phyloP scores from a whole-genome alignment of 2,113 vertebrate genomes.

The Sceloporus tristichus region DNA sequence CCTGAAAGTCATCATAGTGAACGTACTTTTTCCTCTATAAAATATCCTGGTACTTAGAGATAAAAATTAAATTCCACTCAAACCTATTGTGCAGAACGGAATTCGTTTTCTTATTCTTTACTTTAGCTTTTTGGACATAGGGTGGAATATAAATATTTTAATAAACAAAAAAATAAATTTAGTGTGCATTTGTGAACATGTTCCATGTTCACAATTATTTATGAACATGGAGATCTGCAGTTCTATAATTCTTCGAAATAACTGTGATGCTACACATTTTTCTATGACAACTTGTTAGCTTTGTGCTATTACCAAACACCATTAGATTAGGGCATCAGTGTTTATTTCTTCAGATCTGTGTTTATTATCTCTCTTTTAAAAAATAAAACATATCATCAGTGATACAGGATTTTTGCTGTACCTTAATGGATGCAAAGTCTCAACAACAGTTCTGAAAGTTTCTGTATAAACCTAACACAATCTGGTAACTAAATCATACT shows the following conservation, averaged over 20 bases:
- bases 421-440: not conserved
- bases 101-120: not conserved
- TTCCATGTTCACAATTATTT: not conserved
- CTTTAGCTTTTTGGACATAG: too few species aligned
- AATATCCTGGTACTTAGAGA: not conserved
- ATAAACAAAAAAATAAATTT: not conserved
- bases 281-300: too few species aligned
- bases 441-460: not conserved
- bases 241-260: too few species aligned
- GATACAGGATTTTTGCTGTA: too few species aligned
- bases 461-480: not conserved
- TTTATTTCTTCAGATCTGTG: too few species aligned
- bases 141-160: too few species aligned
- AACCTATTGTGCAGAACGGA: not conserved
- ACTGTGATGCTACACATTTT: too few species aligned
- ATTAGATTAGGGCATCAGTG: too few species aligned
- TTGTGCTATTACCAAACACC: too few species aligned
- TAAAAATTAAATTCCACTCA: not conserved
- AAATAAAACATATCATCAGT: too few species aligned
- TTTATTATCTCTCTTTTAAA: too few species aligned
- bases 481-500: not conserved
- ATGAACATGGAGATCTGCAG: too few species aligned
- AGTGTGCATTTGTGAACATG: not conserved
- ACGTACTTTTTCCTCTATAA: slow-evolving; percentile 7
- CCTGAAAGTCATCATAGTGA: slow-evolving; percentile 1